Evolutionary conservation across 2,888 invertebrate species (phyloP).

Genomic region (Pandemis corylana): DNA sequence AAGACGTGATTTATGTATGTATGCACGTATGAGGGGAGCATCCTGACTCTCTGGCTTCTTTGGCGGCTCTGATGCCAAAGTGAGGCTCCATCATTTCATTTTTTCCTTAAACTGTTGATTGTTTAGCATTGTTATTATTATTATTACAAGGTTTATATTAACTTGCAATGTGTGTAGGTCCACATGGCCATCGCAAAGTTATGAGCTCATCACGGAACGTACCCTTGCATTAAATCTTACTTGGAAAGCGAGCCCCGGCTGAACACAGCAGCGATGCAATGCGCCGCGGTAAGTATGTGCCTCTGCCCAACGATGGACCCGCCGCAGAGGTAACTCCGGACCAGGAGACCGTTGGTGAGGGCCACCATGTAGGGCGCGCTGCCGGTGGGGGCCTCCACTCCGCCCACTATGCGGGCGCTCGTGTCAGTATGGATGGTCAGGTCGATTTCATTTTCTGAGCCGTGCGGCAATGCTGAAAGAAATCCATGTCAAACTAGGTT

Average conservation of each 20-base stretch:
- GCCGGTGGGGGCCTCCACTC: slow-evolving; percentile 55
- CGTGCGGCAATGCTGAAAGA: slow-evolving; percentile 61
- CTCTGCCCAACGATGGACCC: slow-evolving; percentile 59
- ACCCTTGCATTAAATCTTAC: slow-evolving; percentile 43
- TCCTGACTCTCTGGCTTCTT: too few species aligned
- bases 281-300: slow-evolving; percentile 69
- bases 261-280: slow-evolving; percentile 62
- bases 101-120: too few species aligned
- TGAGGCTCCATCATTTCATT: too few species aligned
- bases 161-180: too few species aligned
- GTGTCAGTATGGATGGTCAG: slow-evolving; percentile 52
- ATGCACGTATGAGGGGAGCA: too few species aligned
- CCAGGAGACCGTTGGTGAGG: slow-evolving; percentile 52
- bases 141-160: too few species aligned
- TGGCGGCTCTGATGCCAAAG: too few species aligned
- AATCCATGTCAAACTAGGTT: neutral
- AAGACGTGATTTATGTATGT: too few species aligned
- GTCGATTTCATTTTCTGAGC: slow-evolving; percentile 51
- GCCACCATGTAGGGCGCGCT: slow-evolving; percentile 67
- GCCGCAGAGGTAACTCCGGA: slow-evolving; percentile 64
- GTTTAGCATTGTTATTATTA: too few species aligned
- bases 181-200: too few species aligned
- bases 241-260: slow-evolving; percentile 51
- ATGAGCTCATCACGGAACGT: too few species aligned
- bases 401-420: slow-evolving; percentile 66